Evolutionary conservation across 2,888 invertebrate genomes (phyloP).

Genomic region (Seira sanloemensis): DNA sequence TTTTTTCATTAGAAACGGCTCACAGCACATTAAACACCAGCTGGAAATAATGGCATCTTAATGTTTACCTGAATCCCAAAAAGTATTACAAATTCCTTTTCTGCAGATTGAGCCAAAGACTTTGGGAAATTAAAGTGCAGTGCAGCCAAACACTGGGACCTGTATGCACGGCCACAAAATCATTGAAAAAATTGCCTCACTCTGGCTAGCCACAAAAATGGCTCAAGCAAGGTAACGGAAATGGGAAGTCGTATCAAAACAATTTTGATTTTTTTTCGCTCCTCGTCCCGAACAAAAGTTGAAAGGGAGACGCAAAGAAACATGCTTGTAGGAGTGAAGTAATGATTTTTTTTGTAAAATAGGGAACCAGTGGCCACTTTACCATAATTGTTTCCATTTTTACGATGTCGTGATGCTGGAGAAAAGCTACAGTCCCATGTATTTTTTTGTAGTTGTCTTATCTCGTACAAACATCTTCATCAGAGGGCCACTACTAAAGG

Average conservation of each 20-base stretch:
- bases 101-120: slow-evolving; percentile 19
- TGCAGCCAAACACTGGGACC: not conserved
- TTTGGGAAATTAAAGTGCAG: not conserved
- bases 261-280: slow-evolving; percentile 36
- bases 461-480: too few species aligned
- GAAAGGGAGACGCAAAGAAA: not conserved
- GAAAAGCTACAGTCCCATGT: too few species aligned
- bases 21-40: slow-evolving; percentile 55
- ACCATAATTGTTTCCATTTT: not conserved
- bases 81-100: too few species aligned
- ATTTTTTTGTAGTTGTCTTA: too few species aligned
- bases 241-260: too few species aligned
- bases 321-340: not conserved
- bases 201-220: not conserved
- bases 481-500: too few species aligned
- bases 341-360: too few species aligned
- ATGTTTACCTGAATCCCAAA: slow-evolving; percentile 55
- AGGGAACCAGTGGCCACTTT: not conserved
- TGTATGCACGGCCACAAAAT: not conserved
- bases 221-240: too few species aligned
- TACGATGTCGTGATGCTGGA: not conserved
- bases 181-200: not conserved
- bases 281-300: not conserved
- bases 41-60: slow-evolving; percentile 56
- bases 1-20: slow-evolving; percentile 57